phyloP scores from a whole-genome alignment of 2,888 invertebrate genomes.

The Sericinus montela region DNA sequence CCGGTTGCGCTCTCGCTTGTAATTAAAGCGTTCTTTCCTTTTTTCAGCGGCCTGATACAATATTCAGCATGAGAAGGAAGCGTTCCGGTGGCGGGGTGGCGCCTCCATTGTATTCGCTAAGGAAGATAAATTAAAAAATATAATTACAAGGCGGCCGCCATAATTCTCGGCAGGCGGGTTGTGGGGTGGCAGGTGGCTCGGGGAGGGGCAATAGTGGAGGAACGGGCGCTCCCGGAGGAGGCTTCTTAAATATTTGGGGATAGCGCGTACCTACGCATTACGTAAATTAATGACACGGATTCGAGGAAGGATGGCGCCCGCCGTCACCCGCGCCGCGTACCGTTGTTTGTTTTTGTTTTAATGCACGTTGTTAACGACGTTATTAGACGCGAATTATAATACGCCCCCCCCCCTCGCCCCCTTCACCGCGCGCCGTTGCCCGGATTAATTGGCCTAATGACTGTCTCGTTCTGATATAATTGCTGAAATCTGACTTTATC shows the following conservation, averaged over 20 bases:
- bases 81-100: conserved; percentile 77
- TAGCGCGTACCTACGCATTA: conserved; percentile 80
- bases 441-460: conserved; percentile 71
- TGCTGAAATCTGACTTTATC: conserved; percentile 63
- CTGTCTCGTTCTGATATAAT: conserved; percentile 69
- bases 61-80: conserved; percentile 79
- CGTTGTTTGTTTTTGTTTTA: conserved; percentile 78
- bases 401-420: conserved; percentile 34
- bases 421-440: conserved; percentile 29
- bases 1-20: conserved; percentile 76
- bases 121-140: conserved; percentile 86
- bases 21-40: conserved; percentile 80
- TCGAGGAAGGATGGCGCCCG: conserved; percentile 78
- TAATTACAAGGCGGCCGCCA: conserved; percentile 84
- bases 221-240: conserved; percentile 77
- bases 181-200: conserved; percentile 47
- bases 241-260: conserved; percentile 80
- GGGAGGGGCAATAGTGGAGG: conserved; percentile 66
- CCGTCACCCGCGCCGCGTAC: conserved; percentile 52
- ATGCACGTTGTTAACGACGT: conserved; percentile 77
- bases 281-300: conserved; percentile 80
- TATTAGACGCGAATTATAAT: conserved; percentile 74
- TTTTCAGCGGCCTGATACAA: conserved; percentile 79
- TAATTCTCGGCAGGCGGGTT: conserved; percentile 77
- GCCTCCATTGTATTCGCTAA: conserved; percentile 81